These are phyloP conservation scores for Bhutanitis thaidina DNA, from an alignment of 2,888 invertebrate genomes.

Conservation along the genomic window DNA sequence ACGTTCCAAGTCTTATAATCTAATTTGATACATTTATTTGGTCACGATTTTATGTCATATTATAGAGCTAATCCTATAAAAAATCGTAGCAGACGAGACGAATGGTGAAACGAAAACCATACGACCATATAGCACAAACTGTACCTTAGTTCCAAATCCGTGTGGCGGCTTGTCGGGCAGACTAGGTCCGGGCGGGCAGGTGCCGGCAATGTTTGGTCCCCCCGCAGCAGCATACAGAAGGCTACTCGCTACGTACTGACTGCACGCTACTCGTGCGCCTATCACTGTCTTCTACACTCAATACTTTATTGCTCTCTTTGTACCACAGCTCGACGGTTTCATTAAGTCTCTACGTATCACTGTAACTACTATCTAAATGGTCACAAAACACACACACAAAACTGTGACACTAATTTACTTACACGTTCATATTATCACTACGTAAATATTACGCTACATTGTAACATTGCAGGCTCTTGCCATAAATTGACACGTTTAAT, in stretches of 20 bases:
- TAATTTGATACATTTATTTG: slow-evolving; percentile 4
- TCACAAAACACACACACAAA: slow-evolving; percentile 37
- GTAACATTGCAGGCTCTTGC: slow-evolving; percentile 62
- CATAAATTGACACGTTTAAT: slow-evolving; percentile 67
- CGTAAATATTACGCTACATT: slow-evolving; percentile 56
- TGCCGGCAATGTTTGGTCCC: slow-evolving; percentile 24
- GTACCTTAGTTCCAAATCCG: slow-evolving; percentile 15
- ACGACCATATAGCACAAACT: neutral
- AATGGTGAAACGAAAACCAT: neutral
- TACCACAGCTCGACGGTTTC: slow-evolving; percentile 77
- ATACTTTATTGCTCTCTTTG: slow-evolving; percentile 73
- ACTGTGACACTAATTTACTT: slow-evolving; percentile 54
- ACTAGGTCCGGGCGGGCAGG: slow-evolving; percentile 9
- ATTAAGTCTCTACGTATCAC: slow-evolving; percentile 77
- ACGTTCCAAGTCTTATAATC: no score
- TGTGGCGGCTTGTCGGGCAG: slow-evolving; percentile 10
- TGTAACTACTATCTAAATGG: slow-evolving; percentile 64
- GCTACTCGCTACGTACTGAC: slow-evolving; percentile 37
- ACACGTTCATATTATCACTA: slow-evolving; percentile 35
- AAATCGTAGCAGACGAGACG: neutral
- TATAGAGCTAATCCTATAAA: slow-evolving; percentile 1
- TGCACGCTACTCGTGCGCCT: slow-evolving; percentile 59
- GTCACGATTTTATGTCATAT: slow-evolving; percentile 1
- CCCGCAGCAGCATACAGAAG: slow-evolving; percentile 23
- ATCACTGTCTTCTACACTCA: slow-evolving; percentile 40